Conservation (phyloP, 1,140 invertebrate species). For the Papilio aristodemus region DNA sequence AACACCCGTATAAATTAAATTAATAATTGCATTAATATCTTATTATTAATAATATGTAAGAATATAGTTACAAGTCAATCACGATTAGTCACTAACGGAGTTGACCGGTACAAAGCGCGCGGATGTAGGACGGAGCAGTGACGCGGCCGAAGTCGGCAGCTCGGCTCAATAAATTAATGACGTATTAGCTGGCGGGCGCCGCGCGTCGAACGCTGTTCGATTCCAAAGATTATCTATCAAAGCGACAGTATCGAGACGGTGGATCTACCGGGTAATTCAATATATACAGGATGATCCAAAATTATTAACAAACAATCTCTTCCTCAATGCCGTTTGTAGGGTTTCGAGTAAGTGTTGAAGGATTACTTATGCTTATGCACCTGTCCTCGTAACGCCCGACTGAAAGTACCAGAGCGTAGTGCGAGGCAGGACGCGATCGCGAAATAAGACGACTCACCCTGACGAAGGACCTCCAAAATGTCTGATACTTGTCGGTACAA, state of each 20-base stretch:
- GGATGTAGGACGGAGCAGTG: background rate
- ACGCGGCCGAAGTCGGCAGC: background rate
- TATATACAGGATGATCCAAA: constrained; percentile 44
- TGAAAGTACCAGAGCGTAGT: too few relatives aligned
- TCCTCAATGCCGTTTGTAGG: background rate
- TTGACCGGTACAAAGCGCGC: constrained; percentile 8
- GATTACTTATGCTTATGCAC: too few relatives aligned
- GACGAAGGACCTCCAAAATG: too few relatives aligned
- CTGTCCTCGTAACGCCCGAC: too few relatives aligned
- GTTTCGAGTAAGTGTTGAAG: too few relatives aligned
- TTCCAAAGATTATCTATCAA: constrained; percentile 69
- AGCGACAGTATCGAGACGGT: constrained; percentile 57
- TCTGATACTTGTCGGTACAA: too few relatives aligned
- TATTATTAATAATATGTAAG: background rate
- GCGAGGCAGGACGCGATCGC: too few relatives aligned
- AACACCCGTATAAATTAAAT: too few relatives aligned
- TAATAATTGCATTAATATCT: background rate
- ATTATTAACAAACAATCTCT: background rate
- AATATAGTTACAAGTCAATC: constrained; percentile 5
- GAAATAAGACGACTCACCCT: too few relatives aligned
- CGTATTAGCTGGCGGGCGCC: constrained; percentile 32
- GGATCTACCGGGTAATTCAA: constrained; percentile 45
- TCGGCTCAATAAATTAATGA: constrained; percentile 41
- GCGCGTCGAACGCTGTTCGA: constrained; percentile 63
- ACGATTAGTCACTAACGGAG: background rate